Percentiles rank a stretch among this genome's conserved stretches.
Conservation (phyloP, 2,797 vertebrate species). For the Eulemur rubriventer region DNA sequence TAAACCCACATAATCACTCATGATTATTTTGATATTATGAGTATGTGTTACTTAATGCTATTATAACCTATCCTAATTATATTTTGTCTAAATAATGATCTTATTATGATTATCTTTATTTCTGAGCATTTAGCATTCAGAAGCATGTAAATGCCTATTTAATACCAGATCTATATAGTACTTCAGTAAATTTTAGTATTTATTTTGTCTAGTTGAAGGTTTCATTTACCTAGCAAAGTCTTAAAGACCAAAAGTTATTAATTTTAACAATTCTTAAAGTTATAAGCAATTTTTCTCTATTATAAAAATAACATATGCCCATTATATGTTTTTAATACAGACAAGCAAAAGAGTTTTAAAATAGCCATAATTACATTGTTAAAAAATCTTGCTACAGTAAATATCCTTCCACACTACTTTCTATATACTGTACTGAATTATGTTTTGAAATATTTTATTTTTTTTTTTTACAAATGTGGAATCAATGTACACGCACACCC, state of each 20-base stretch:
- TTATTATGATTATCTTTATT: slow-evolving; percentile 41
- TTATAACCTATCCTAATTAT: background rate
- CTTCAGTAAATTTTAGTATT: slow-evolving; percentile 5
- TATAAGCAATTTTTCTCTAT: background rate
- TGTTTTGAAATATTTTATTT: background rate
- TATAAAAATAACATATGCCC: background rate
- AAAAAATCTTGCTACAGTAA: background rate
- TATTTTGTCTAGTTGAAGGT: background rate
- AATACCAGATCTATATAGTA: background rate
- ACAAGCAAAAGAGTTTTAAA: background rate
- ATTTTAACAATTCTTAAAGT: background rate
- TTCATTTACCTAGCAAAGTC: slow-evolving; percentile 25
- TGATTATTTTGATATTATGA: background rate
- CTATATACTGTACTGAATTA: background rate
- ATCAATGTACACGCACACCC: background rate
- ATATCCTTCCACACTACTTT: background rate
- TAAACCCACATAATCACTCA: background rate
- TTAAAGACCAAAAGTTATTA: background rate
- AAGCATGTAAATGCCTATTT: background rate
- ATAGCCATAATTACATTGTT: background rate
- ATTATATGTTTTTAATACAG: background rate
- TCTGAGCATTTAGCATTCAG: slow-evolving; percentile 7
- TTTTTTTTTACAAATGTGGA: background rate
- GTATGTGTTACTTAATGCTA: background rate
- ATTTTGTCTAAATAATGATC: slow-evolving; percentile 39